A percentile compares a stretch with the other conserved stretches of the same genome.
Conservation (phyloP, 2,888 invertebrate species). For the Lutraria lutraria region DNA sequence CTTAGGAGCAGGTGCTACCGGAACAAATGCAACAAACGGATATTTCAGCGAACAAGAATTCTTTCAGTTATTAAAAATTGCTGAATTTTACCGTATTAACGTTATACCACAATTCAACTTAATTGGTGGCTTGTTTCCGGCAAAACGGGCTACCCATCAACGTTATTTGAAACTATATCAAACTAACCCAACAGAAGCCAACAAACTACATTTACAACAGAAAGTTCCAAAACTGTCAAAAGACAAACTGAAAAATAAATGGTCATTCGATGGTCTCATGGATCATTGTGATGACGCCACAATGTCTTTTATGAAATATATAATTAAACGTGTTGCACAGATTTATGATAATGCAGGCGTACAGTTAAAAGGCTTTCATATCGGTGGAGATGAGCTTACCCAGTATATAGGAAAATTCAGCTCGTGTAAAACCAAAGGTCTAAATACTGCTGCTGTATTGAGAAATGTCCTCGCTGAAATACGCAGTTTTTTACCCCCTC, state of each 20-base stretch:
- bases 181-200: conserved; percentile 24
- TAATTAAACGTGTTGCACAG: conserved; percentile 13
- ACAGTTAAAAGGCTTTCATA: conserved; percentile 38
- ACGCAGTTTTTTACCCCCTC: not conserved
- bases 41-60: conserved; percentile 57
- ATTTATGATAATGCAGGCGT: conserved; percentile 25
- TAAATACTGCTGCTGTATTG: not conserved
- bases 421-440: conserved; percentile 28
- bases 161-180: conserved; percentile 10
- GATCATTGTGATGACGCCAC: conserved; percentile 61
- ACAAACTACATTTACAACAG: conserved; percentile 38
- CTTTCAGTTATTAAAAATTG: conserved; percentile 30
- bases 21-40: conserved; percentile 50
- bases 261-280: conserved; percentile 47
- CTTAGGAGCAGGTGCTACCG: conserved; percentile 69
- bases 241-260: conserved; percentile 14
- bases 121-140: conserved; percentile 55
- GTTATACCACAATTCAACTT: conserved; percentile 59
- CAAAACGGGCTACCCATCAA: conserved; percentile 43
- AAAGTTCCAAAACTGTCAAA: conserved; percentile 17
- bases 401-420: conserved; percentile 41
- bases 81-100: conserved; percentile 17
- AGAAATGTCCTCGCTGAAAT: not conserved
- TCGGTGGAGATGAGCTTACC: conserved; percentile 60
- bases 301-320: conserved; percentile 35